A percentile compares a stretch with the other conserved stretches of the same genome.
Evolutionary conservation across 2,797 vertebrate species (phyloP).

Genomic region (Hypotaenidia okinawae): DNA sequence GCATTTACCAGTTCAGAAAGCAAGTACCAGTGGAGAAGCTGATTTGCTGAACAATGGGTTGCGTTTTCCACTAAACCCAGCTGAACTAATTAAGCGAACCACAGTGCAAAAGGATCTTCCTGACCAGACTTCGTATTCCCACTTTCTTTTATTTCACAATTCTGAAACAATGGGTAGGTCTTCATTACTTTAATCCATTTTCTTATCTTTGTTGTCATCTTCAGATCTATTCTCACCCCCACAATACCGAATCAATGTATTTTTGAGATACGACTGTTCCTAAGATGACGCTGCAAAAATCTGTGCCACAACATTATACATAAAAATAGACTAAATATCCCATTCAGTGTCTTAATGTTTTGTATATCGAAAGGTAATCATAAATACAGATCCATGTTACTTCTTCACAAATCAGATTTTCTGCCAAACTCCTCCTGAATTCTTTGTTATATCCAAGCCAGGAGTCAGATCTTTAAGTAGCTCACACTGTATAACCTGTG

Average conservation of each 20-base stretch:
- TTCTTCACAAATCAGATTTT: neutral
- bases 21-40: neutral
- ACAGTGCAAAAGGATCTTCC: neutral
- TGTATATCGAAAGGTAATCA: neutral
- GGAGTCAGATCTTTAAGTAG: conserved; percentile 49
- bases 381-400: neutral
- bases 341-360: neutral
- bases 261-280: conserved; percentile 6
- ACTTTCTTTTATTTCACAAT: neutral
- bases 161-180: neutral
- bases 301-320: conserved; percentile 31
- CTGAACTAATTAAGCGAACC: neutral
- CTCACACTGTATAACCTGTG: conserved; percentile 32
- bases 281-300: neutral
- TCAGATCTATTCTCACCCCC: neutral
- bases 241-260: neutral
- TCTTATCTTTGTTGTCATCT: neutral
- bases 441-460: neutral
- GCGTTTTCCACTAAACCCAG: neutral
- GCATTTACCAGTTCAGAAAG: neutral
- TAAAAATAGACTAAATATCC: neutral
- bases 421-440: conserved; percentile 30
- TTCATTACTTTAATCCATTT: neutral
- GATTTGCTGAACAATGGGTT: neutral
- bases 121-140: neutral